Conservation (phyloP, 2,888 invertebrate genomes). For the Augochlorella aurata region DNA sequence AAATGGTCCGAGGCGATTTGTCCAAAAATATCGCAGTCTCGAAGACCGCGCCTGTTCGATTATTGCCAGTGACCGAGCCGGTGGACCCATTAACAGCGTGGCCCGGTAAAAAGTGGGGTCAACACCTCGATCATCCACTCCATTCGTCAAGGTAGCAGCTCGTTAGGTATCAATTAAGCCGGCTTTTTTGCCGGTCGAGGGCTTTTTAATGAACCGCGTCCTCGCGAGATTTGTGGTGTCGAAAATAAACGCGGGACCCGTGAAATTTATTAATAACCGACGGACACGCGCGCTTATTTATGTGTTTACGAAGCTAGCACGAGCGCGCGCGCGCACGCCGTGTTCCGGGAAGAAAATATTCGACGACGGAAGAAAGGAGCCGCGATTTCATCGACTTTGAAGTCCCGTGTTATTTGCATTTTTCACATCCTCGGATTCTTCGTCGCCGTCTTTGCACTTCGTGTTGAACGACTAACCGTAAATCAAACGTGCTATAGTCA, state of each 20-base stretch:
- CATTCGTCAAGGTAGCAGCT: conserved; percentile 47
- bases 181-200: conserved; percentile 29
- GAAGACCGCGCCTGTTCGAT: neutral
- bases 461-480: too few relatives aligned
- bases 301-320: conserved; percentile 40
- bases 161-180: conserved; percentile 51
- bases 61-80: neutral
- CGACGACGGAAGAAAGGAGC: neutral
- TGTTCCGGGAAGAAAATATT: neutral
- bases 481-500: too few relatives aligned
- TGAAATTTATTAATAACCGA: conserved; percentile 64
- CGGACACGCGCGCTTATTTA: conserved; percentile 45
- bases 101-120: neutral
- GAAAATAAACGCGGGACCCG: conserved; percentile 40
- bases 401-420: neutral
- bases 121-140: conserved; percentile 19
- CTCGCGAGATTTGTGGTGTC: conserved; percentile 45
- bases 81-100: neutral
- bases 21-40: neutral
- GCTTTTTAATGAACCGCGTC: conserved; percentile 54
- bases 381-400: neutral
- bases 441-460: neutral
- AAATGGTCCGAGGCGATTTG: too few relatives aligned
- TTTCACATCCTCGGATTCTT: neutral
- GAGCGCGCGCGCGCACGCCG: neutral